Percentiles rank a stretch among this genome's conserved stretches.
These are phyloP conservation scores for Gandaritis pyraliata DNA, from an alignment of 2,888 invertebrate species.

Conservation along the genomic window DNA sequence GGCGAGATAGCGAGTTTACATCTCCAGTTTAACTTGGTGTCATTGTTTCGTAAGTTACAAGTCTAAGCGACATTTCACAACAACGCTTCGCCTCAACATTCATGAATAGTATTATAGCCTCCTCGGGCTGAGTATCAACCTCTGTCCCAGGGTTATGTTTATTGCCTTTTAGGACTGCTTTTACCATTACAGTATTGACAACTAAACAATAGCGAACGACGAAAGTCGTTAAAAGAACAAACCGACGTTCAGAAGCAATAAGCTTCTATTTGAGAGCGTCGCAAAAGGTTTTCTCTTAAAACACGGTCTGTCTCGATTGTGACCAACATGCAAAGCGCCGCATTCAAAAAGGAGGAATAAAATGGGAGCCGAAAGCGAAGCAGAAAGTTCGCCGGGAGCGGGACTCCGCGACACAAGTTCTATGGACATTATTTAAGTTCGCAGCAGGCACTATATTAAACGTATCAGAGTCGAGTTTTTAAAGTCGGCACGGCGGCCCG, in stretches of 20 bases:
- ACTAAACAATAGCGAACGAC: conserved; percentile 57
- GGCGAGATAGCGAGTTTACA: conserved; percentile 77
- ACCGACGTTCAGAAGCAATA: conserved; percentile 65
- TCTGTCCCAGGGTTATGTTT: conserved; percentile 65
- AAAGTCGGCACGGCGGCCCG: conserved; percentile 72
- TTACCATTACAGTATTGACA: conserved; percentile 63
- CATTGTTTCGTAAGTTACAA: conserved; percentile 81
- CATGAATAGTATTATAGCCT: conserved; percentile 80
- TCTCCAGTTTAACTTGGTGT: conserved; percentile 78
- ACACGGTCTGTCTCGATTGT: conserved; percentile 64
- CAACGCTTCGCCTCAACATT: conserved; percentile 75
- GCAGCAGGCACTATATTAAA: conserved; percentile 72
- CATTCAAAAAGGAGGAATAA: conserved; percentile 69
- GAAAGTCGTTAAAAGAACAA: conserved; percentile 65
- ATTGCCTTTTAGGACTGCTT: conserved; percentile 66
- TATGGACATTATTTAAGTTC: conserved; percentile 77
- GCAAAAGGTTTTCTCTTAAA: conserved; percentile 72
- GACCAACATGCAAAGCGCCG: conserved; percentile 73
- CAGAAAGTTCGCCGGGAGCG: conserved; percentile 68
- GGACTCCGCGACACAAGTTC: conserved; percentile 69
- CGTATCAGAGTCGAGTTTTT: conserved; percentile 73
- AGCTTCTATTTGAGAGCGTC: conserved; percentile 68
- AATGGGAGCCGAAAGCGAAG: conserved; percentile 69
- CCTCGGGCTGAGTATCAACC: conserved; percentile 76
- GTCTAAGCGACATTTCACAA: conserved; percentile 78